Evolutionary conservation across 2,113 vertebrate species (phyloP), one percentile per base, ranked within the genome.

Genomic region (Chaetodon trifascialis): DNA sequence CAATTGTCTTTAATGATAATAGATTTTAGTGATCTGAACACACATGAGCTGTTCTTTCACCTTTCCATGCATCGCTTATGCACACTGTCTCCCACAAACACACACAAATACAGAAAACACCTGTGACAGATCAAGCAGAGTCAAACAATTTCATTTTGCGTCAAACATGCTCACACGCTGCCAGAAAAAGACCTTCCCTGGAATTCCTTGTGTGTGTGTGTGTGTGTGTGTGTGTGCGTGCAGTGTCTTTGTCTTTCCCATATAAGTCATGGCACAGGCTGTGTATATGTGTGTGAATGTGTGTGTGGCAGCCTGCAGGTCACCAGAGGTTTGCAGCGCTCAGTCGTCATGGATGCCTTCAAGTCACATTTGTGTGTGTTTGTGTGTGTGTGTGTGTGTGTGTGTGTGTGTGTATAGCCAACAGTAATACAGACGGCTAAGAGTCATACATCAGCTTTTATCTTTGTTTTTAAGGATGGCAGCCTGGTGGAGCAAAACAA

Each of bases 61-160:
- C 25, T 34, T 44, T 38, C 51, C n/a, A 34, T 36, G 19, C 10
- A 54, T 74, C 34, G 54, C 5, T 19, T 25, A 11, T 30, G 55
- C 74, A 47, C 58, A 44, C 21, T n/a, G n/a, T n/a, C n/a, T n/a
- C n/a, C n/a, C 74, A 47, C 58, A 44, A 17, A 55, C 34, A 55
- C 21, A 51, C 58, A 76, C 5, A 63, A 36, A 51, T 2, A 5
- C 67, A 67, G 34, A 86, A 83, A 78, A 86, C 82, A 88, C 85
- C 87, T 90, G 85, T 76, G 86, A 90, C 88, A 73, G 75, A 89
- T 93, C 90, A 92, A 86, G 83, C 47, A 34, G 52, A 87, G 70
- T 91, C 70, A 85, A 92, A 89, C 73, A 79, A 58, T 86, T 90
- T 86, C 76, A 86, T 81, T 84, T 84, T 80, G 85, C 65, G 65